Evolutionary conservation across 1,140 invertebrate species (phyloP), one percentile per base, ranked within the genome.

Genomic region (Drosophila kepulauana): DNA sequence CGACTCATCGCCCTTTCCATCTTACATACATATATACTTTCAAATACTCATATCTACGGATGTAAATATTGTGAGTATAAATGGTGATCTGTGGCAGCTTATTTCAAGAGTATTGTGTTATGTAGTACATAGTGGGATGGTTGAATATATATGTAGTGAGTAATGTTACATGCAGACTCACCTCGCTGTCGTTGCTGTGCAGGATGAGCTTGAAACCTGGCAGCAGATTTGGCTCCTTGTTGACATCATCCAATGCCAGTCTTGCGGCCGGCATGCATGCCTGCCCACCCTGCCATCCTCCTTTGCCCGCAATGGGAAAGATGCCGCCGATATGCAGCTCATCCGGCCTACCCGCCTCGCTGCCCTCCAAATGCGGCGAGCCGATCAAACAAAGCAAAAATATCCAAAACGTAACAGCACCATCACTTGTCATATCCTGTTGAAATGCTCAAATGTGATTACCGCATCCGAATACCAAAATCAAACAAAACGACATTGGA

Each of bases 171-270:
- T 33, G 13, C 13, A 16, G 64, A 93, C 93, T 95, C 94, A 99
- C 99, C 96, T 99, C 97, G 93, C 98, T 99, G 92, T 99, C 99
- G 93, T 99, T 99, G 93, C 97, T 98, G 92, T 98, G 97, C 77
- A 99, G 94, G 87, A 96, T 96, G 33, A 99, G 94, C 59, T 95
- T 95, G 93, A 99, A 99, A 30, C 98, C 98, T 38, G 97, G 96
- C 68, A 99, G 94, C 79, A 99, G 94, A 94, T 99, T 97, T 54
- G 95, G 95, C 76, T 96, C 94, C 30, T 95, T 96, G 94, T 99
- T 99, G 49, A 99, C 98, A 94, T 99, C 98, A 79, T 98, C 96
- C 72, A 99, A 94, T 7, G 99, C 99, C 93, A 99, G 95, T 92
- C 97, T 95, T 51, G 98, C 98, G 15, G 99, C 98, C 48, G 98